phyloP scores from a whole-genome alignment of 1,140 invertebrate species.

The Frieseomelitta varia region DNA sequence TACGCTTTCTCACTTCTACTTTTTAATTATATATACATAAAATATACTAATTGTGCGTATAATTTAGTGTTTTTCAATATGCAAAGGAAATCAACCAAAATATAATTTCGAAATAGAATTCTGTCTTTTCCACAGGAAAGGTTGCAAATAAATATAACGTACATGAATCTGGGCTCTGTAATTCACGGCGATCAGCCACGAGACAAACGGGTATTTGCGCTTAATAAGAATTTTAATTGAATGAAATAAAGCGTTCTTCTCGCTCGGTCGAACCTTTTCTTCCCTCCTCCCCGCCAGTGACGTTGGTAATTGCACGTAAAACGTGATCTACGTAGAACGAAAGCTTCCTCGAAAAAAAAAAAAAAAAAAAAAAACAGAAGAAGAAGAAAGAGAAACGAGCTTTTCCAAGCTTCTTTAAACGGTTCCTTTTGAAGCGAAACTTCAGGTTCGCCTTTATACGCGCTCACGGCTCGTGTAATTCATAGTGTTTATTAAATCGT shows the following conservation, averaged over 20 bases:
- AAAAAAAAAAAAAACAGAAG: neutral
- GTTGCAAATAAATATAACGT: too few species aligned
- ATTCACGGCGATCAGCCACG: constrained; percentile 33
- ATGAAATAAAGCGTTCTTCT: constrained; percentile 45
- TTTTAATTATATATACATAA: too few species aligned
- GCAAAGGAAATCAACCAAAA: too few species aligned
- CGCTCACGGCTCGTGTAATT: neutral
- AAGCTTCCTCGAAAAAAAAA: neutral
- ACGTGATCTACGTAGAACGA: too few species aligned
- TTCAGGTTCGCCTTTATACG: neutral
- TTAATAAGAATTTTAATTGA: constrained; percentile 65
- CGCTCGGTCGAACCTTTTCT: neutral
- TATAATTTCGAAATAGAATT: too few species aligned
- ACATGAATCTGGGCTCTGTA: too few species aligned
- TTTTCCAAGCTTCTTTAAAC: neutral
- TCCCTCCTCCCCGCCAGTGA: too few species aligned
- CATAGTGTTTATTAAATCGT: constrained; percentile 5
- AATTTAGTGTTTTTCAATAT: too few species aligned
- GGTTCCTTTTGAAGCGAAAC: neutral
- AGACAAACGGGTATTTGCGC: constrained; percentile 42
- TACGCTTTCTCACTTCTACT: too few species aligned
- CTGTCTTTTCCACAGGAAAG: too few species aligned
- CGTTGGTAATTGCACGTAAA: too few species aligned
- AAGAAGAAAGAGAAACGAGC: neutral
- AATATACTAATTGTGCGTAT: too few species aligned